These are phyloP conservation scores for Panthera tigris DNA, from an alignment of 2,113 vertebrate genomes.

Conservation along the genomic window DNA sequence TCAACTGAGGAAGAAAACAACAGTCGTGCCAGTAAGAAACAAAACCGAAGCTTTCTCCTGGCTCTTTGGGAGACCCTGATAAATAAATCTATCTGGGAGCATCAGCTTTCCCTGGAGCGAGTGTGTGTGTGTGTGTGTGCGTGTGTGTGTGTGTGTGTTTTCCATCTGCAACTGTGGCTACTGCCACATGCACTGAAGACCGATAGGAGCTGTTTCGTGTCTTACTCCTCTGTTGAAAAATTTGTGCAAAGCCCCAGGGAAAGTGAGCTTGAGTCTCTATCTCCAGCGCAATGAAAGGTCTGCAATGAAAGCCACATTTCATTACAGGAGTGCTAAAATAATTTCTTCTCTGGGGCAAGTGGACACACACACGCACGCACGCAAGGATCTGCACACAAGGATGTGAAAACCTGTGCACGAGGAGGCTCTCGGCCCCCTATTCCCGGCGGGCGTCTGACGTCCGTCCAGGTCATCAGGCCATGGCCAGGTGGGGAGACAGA, in stretches of 20 bases:
- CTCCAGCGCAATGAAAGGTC: rapidly evolving
- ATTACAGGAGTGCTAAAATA: neutral
- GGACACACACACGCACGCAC: neutral
- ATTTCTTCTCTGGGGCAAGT: neutral
- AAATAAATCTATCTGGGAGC: no score
- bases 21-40: neutral
- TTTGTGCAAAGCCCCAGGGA: neutral
- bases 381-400: neutral
- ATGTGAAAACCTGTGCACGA: neutral
- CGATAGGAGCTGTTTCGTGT: neutral
- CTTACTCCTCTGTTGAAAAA: neutral
- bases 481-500: neutral
- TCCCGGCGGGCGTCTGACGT: neutral
- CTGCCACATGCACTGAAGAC: neutral
- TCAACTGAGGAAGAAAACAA: neutral
- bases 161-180: neutral
- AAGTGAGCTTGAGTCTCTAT: neutral
- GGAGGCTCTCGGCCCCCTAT: neutral
- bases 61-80: neutral
- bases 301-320: neutral
- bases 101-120: neutral
- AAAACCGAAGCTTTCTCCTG: neutral
- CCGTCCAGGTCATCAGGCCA: neutral
- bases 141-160: neutral
- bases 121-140: neutral